These are phyloP conservation scores for Volucella bombylans DNA, from an alignment of 2,888 invertebrate genomes.

Conservation along the genomic window DNA sequence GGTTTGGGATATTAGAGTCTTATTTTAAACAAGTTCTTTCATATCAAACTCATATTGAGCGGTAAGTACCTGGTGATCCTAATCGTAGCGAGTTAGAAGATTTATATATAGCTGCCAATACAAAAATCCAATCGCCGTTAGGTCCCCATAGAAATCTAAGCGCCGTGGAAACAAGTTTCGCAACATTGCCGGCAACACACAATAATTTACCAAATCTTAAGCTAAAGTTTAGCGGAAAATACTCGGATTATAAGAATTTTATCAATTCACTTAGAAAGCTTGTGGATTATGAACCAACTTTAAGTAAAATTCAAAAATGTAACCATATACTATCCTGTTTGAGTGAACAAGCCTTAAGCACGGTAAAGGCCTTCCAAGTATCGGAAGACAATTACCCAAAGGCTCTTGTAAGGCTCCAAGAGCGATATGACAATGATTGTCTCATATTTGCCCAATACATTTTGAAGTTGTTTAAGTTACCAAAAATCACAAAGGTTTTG, in stretches of 20 bases:
- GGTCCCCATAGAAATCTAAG: background rate
- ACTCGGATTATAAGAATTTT: slow-evolving; percentile 39
- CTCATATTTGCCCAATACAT: slow-evolving; percentile 33
- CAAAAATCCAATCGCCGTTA: background rate
- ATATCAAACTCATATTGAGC: slow-evolving; percentile 6
- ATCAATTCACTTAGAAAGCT: slow-evolving; percentile 8
- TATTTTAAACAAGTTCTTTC: slow-evolving; percentile 15
- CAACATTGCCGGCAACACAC: background rate
- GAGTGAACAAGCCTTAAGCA: slow-evolving; percentile 16
- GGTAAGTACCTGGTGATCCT: background rate
- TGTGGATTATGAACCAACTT: background rate
- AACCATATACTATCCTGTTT: slow-evolving; percentile 40
- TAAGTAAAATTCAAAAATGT: slow-evolving; percentile 29
- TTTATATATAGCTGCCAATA: background rate
- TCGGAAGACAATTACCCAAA: slow-evolving; percentile 34
- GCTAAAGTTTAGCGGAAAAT: slow-evolving; percentile 36
- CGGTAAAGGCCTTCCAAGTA: slow-evolving; percentile 20
- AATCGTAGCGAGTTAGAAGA: slow-evolving; percentile 18
- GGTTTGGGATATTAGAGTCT: background rate
- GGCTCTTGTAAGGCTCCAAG: slow-evolving; percentile 15
- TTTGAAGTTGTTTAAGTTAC: slow-evolving; percentile 3
- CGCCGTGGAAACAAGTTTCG: background rate
- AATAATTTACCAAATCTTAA: slow-evolving; percentile 2
- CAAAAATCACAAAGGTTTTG: slow-evolving; percentile 12
- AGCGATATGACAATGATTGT: slow-evolving; percentile 44